These are phyloP conservation scores for Coreius guichenoti DNA, from an alignment of 2,797 vertebrate species.

Conservation along the genomic window DNA sequence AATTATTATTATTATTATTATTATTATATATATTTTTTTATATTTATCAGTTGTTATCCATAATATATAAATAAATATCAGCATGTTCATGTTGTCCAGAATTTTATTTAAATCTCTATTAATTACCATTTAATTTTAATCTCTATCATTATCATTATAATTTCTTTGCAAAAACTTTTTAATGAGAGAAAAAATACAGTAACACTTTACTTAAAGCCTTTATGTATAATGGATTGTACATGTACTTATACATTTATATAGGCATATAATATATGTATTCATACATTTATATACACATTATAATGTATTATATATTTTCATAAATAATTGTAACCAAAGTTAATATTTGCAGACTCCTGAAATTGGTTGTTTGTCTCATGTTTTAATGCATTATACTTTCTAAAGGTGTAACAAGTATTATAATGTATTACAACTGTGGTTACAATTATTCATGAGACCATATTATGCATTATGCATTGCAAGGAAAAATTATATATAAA, in stretches of 20 bases:
- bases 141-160: not conserved
- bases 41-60: not conserved
- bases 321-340: not conserved
- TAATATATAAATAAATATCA: not conserved
- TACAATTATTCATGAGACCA: not conserved
- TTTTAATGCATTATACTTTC: not conserved
- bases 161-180: not conserved
- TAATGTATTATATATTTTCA: not conserved
- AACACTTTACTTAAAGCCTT: not conserved
- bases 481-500: not conserved
- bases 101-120: not conserved
- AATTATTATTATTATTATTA: not conserved
- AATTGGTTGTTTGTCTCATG: not conserved
- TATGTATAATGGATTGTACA: no score
- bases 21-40: not conserved
- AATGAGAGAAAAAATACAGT: not conserved
- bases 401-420: conserved; percentile 1
- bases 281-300: not conserved
- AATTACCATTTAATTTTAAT: not conserved
- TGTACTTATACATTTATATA: not conserved
- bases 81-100: not conserved
- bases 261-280: no score
- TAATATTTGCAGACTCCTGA: not conserved
- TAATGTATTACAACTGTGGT: not conserved
- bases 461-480: not conserved